Base-by-base conservation (phyloP, 2,797 vertebrate species). In the Acanthiza pusilla region DNA sequence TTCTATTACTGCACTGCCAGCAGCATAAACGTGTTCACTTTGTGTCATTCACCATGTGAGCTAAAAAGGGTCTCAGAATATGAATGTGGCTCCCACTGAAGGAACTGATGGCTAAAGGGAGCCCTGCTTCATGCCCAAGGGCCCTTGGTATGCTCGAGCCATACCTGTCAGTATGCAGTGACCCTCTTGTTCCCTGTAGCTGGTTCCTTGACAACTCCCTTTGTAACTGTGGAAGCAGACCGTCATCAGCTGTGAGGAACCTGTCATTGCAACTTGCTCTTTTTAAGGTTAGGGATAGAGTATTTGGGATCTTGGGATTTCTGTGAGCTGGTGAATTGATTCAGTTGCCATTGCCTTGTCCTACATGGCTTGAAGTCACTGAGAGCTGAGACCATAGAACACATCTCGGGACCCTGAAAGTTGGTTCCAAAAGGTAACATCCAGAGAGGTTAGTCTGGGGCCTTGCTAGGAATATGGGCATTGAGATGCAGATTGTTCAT, bases 1-100 rank as follows among this genome's bases (percentile, higher is more conserved):
- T 71, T 85, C 62, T 81, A 5, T 50, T 92, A 88, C 54, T 71
- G 62, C 79, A 81, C 86, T 94, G 89, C 89, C 82, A 96, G 83
- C 83, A 79, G 53, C 30, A 10, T 87, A 80, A 68, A 70, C 1
- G 0, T 71, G 48, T 93, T 88, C 71, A 30, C 61, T 84, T 84
- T 34, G 34, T 94, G 79, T 92, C 60, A 55, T 79, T 92, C 70
- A 62, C 27, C 4, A 0, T 66, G 67, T 63, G 63, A 80, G 61
- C 47, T 85, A 62, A 42, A 88, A 63, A 77, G 34, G 45, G 36
- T 82, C 71, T 79, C 61, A 60, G 14, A 43, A n/a, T 42, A 81
- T 20, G 38, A 87, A 73, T 16, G 7, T 23, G 27, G 48, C 36
- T 85, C 65, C 55, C 36, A 18, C 21, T 25, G 48, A 90, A 72